Percentiles rank a stretch among this genome's conserved stretches.
These are phyloP conservation scores for Ichneumoninae sp. DNA, from an alignment of 2,888 invertebrate genomes.

Conservation along the genomic window DNA sequence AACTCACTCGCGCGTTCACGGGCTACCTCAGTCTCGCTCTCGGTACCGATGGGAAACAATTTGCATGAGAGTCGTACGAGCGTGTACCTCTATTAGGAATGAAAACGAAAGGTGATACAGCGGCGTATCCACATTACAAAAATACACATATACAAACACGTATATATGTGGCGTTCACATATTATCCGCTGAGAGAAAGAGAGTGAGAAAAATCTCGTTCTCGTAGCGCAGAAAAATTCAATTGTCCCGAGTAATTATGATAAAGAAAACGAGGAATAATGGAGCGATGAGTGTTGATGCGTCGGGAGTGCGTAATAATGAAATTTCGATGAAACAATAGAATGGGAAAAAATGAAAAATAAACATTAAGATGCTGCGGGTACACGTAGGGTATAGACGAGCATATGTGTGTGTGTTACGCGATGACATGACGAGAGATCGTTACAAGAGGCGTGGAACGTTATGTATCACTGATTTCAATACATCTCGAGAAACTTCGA, in stretches of 20 bases:
- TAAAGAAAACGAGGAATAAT: background rate
- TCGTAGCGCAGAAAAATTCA: slow-evolving; percentile 5
- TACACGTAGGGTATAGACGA: background rate
- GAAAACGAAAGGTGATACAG: slow-evolving; percentile 64
- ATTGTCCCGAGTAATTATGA: slow-evolving; percentile 22
- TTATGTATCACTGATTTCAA: slow-evolving; percentile 36
- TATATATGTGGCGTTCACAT: background rate
- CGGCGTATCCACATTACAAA: background rate
- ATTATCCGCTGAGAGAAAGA: slow-evolving; percentile 15
- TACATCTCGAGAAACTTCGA: slow-evolving; percentile 34
- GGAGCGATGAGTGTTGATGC: slow-evolving; percentile 8
- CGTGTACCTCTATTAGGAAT: slow-evolving; percentile 55
- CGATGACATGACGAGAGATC: slow-evolving; percentile 52
- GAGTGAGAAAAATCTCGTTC: slow-evolving; percentile 24
- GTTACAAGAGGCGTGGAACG: slow-evolving; percentile 58
- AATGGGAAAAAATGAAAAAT: slow-evolving; percentile 49
- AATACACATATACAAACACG: background rate
- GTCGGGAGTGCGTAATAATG: slow-evolving; percentile 51
- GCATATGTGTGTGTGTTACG: slow-evolving; percentile 12
- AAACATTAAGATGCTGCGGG: slow-evolving; percentile 15
- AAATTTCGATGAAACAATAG: slow-evolving; percentile 56
- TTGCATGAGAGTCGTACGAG: slow-evolving; percentile 65
- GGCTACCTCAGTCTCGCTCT: slow-evolving; percentile 18
- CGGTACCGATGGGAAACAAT: slow-evolving; percentile 66
- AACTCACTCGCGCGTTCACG: slow-evolving; percentile 8